A percentile compares a stretch with the other conserved stretches of the same genome.
phyloP scores from a whole-genome alignment of 2,888 invertebrate genomes.

The Plebejus melissa region DNA sequence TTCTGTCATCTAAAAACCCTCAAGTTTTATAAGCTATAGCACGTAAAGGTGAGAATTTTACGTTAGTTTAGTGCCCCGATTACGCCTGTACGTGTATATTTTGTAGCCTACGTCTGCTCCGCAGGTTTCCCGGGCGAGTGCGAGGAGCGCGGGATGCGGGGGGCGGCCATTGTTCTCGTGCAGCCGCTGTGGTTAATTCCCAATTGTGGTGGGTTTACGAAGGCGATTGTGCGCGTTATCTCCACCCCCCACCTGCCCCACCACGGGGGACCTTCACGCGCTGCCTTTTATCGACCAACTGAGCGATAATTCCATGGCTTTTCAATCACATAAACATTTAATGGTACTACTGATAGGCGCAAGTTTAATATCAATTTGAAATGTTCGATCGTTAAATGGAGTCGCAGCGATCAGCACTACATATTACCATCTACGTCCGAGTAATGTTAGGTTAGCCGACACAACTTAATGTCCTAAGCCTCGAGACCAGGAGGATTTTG shows the following conservation, averaged over 20 bases:
- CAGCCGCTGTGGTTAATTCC: slow-evolving; percentile 61
- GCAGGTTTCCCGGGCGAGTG: background rate
- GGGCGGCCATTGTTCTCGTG: slow-evolving; percentile 52
- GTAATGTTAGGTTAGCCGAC: too few species aligned
- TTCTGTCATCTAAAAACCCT: too few species aligned
- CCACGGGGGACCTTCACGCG: background rate
- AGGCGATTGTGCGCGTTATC: slow-evolving; percentile 35
- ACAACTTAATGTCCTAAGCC: too few species aligned
- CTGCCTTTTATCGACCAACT: background rate
- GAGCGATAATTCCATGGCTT: background rate
- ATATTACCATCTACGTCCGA: background rate
- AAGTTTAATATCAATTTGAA: background rate
- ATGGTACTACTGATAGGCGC: background rate
- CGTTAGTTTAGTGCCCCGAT: background rate
- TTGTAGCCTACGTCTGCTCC: background rate
- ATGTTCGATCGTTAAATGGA: background rate
- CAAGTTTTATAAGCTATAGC: too few species aligned
- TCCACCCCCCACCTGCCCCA: slow-evolving; percentile 8
- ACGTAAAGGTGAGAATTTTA: background rate
- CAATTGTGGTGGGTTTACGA: slow-evolving; percentile 51
- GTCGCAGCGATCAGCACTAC: background rate
- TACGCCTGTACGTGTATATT: background rate
- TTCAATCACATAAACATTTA: slow-evolving; percentile 16
- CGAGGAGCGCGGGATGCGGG: background rate
- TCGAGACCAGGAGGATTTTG: too few species aligned